Percentiles rank a stretch among this genome's conserved stretches.
These are phyloP conservation scores for Paradisaea rubra DNA, from an alignment of 2,113 vertebrate genomes.

Conservation along the genomic window DNA sequence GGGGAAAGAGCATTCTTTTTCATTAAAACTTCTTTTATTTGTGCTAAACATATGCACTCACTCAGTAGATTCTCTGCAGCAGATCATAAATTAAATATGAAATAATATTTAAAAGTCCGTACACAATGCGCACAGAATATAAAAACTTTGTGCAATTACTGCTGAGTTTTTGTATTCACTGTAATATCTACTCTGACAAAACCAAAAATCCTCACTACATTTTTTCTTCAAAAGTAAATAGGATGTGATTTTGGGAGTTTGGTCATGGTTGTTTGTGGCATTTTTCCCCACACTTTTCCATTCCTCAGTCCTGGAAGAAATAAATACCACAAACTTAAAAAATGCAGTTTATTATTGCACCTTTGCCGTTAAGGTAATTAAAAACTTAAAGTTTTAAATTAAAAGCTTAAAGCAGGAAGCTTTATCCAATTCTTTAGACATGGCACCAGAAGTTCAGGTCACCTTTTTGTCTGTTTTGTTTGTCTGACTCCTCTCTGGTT, in stretches of 20 bases:
- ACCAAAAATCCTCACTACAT: not conserved
- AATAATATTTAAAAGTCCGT: not conserved
- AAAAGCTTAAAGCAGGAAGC: not conserved
- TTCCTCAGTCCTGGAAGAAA: not conserved
- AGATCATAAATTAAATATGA: constrained; percentile 40
- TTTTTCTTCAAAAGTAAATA: not conserved
- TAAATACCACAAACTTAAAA: too few species aligned
- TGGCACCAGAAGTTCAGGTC: not conserved
- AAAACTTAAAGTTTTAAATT: not conserved
- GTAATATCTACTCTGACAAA: not conserved
- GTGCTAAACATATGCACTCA: not conserved
- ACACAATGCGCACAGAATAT: not conserved
- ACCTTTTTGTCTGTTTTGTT: not conserved
- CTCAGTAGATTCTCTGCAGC: not conserved
- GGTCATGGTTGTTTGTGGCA: not conserved
- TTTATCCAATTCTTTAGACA: not conserved
- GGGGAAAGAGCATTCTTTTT: constrained; percentile 10
- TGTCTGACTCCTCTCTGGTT: not conserved
- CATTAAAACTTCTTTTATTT: constrained; percentile 21
- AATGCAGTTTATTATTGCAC: not conserved
- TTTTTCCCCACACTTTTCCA: not conserved
- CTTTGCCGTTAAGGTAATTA: not conserved
- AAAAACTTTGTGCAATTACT: not conserved
- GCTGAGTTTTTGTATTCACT: not conserved
- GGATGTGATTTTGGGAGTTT: not conserved